Evolutionary conservation across 2,888 invertebrate genomes (phyloP).

Genomic region (Lampropteryx suffumata): DNA sequence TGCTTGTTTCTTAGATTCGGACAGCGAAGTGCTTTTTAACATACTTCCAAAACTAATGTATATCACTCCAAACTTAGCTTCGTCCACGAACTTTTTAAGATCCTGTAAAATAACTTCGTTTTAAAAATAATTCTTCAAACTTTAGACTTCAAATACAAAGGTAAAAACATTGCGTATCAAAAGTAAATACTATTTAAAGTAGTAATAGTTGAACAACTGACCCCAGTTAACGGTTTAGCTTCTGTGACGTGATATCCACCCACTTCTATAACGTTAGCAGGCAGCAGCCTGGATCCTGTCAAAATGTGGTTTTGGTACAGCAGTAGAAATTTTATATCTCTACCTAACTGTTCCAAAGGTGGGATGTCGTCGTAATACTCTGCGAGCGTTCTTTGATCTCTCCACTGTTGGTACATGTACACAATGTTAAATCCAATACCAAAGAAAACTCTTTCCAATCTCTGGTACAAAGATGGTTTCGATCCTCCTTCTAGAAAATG

Average conservation of each 20-base stretch:
- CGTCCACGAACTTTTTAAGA: constrained; percentile 83
- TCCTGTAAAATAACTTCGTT: constrained; percentile 39
- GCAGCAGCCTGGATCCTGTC: constrained; percentile 81
- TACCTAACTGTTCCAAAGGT: constrained; percentile 77
- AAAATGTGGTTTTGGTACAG: constrained; percentile 84
- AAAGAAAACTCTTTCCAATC: constrained; percentile 63
- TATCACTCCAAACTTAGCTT: constrained; percentile 85
- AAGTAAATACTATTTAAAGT: too few species aligned
- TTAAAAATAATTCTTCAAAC: too few species aligned
- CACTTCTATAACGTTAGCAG: constrained; percentile 84
- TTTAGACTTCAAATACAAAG: too few species aligned
- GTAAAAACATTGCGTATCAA: too few species aligned
- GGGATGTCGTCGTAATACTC: constrained; percentile 77
- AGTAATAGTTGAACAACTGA: too few species aligned
- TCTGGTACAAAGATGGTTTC: constrained; percentile 61
- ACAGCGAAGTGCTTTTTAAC: constrained; percentile 85
- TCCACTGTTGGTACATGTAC: constrained; percentile 53
- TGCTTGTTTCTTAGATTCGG: constrained; percentile 79
- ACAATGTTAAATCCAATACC: constrained; percentile 52
- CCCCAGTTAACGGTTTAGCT: constrained; percentile 70
- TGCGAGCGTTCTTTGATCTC: constrained; percentile 59
- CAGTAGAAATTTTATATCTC: constrained; percentile 80
- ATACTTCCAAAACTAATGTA: constrained; percentile 91
- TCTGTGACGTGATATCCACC: constrained; percentile 83
- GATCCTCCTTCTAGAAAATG: constrained; percentile 76